These are phyloP conservation scores for Oeneis ivallda DNA, from an alignment of 2,888 invertebrate genomes.

Conservation along the genomic window DNA sequence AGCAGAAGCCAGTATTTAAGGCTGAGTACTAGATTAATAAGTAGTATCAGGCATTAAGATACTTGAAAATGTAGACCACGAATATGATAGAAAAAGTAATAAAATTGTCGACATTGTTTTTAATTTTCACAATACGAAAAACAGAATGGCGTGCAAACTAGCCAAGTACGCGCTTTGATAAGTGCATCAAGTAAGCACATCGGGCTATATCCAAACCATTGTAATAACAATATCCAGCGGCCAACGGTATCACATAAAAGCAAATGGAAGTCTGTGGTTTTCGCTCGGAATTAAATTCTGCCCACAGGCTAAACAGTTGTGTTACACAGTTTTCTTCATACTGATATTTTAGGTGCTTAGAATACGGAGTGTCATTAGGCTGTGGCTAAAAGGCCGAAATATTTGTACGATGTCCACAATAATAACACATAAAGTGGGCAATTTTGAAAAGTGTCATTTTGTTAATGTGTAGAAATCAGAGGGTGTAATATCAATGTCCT, in stretches of 20 bases:
- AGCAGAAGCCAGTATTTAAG: too few relatives aligned
- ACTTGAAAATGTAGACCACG: too few relatives aligned
- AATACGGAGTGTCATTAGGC: constrained; percentile 28
- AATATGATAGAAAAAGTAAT: too few relatives aligned
- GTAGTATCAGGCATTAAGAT: too few relatives aligned
- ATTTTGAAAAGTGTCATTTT: constrained; percentile 58
- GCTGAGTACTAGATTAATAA: too few relatives aligned
- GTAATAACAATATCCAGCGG: constrained; percentile 65
- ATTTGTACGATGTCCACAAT: constrained; percentile 57
- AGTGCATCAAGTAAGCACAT: constrained; percentile 54
- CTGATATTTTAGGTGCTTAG: constrained; percentile 25
- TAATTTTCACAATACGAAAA: constrained; percentile 2
- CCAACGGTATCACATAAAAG: constrained; percentile 66
- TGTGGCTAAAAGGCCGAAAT: constrained; percentile 45
- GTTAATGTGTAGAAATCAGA: constrained; percentile 53
- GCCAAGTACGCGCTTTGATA: constrained; percentile 45
- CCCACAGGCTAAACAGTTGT: constrained; percentile 39
- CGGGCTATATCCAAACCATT: constrained; percentile 55
- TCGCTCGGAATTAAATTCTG: constrained; percentile 53
- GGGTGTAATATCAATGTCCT: constrained; percentile 45
- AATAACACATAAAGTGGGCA: constrained; percentile 58
- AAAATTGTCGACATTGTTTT: not conserved
- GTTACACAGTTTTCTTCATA: not conserved
- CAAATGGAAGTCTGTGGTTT: constrained; percentile 64
- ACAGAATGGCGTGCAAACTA: constrained; percentile 40